Conservation (phyloP, 2,888 invertebrate species). For the Diachrysia chrysitis region DNA sequence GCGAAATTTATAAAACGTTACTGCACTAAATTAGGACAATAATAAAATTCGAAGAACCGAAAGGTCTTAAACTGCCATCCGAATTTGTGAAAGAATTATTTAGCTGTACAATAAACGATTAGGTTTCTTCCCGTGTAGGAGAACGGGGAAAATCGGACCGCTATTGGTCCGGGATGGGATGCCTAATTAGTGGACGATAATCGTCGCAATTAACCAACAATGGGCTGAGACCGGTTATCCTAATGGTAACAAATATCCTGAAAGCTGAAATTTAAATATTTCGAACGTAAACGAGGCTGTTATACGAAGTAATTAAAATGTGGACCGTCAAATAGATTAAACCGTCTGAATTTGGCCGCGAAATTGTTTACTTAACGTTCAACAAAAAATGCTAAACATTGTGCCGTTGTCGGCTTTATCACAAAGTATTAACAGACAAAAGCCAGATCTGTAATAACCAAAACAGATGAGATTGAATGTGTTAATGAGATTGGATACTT, state of each 20-base stretch:
- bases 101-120: conserved; percentile 60
- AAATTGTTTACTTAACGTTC: conserved; percentile 32
- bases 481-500: background rate
- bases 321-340: conserved; percentile 44
- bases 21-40: conserved; percentile 25
- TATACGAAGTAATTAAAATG: conserved; percentile 36
- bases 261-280: conserved; percentile 46
- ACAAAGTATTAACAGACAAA: background rate
- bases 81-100: conserved; percentile 60
- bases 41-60: conserved; percentile 32
- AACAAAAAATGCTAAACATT: conserved; percentile 21
- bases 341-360: conserved; percentile 23
- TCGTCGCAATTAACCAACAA: conserved; percentile 50
- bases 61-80: conserved; percentile 61
- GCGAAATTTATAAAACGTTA: conserved; percentile 45
- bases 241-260: conserved; percentile 32
- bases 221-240: conserved; percentile 36
- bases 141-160: conserved; percentile 40
- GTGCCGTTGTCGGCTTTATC: conserved; percentile 1
- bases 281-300: conserved; percentile 31
- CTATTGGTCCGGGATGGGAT: conserved; percentile 47
- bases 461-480: background rate
- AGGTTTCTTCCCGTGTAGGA: conserved; percentile 34
- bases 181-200: conserved; percentile 61
- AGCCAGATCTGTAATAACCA: background rate